Evolutionary conservation across 2,113 vertebrate species (phyloP).

Genomic region (Suncus etruscus): DNA sequence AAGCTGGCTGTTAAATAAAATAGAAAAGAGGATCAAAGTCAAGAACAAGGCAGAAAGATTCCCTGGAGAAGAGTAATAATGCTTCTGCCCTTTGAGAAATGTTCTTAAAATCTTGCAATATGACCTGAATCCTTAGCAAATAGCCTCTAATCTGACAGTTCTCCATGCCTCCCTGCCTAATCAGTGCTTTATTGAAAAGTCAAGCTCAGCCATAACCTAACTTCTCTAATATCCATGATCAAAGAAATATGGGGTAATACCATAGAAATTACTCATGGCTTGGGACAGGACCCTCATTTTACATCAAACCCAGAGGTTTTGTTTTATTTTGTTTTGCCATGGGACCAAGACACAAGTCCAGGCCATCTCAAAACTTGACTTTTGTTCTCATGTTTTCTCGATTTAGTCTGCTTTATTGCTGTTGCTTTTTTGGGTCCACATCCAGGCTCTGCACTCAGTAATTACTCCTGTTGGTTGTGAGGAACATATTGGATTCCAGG

Average conservation of each 20-base stretch:
- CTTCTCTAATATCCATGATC: neutral
- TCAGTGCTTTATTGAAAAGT: neutral
- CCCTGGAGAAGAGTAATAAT: neutral
- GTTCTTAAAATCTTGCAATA: neutral
- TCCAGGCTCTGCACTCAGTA: too few relatives aligned
- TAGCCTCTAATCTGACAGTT: neutral
- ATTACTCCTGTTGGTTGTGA: too few relatives aligned
- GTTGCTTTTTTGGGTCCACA: too few relatives aligned
- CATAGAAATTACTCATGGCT: too few relatives aligned
- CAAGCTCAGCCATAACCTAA: neutral
- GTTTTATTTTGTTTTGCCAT: too few relatives aligned
- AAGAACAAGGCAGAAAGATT: neutral
- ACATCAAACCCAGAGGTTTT: too few relatives aligned
- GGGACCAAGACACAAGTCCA: too few relatives aligned
- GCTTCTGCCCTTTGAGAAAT: neutral
- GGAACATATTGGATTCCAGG: too few relatives aligned
- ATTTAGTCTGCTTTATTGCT: too few relatives aligned
- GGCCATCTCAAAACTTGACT: too few relatives aligned
- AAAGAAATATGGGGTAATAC: neutral
- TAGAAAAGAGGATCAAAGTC: neutral
- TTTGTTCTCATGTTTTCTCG: too few relatives aligned
- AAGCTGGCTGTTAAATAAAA: constrained; percentile 35
- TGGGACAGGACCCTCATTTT: too few relatives aligned
- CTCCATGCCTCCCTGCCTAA: accelerated
- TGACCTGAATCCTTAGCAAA: neutral